These are phyloP conservation scores for Macrotrachela quadricornifera DNA, from an alignment of 1,140 invertebrate genomes.

Conservation along the genomic window DNA sequence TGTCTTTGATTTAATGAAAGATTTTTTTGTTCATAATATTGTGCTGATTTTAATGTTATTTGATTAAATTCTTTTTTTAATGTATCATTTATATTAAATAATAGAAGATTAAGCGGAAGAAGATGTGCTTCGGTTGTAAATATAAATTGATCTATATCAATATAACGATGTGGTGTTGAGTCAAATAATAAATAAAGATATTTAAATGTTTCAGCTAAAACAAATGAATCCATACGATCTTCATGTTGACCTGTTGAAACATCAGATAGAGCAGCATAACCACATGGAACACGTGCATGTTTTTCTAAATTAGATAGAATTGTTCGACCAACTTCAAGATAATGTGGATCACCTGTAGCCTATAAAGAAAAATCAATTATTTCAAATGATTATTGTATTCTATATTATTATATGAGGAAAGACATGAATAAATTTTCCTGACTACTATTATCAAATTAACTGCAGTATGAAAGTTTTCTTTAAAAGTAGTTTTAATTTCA, in stretches of 20 bases:
- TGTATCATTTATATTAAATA: too few species aligned
- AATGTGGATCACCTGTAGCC: slow-evolving; percentile 81
- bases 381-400: too few species aligned
- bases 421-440: too few species aligned
- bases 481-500: too few species aligned
- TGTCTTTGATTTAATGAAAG: too few species aligned
- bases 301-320: slow-evolving; percentile 72
- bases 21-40: too few species aligned
- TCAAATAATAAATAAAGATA: slow-evolving; percentile 84
- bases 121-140: slow-evolving; percentile 93
- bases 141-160: slow-evolving; percentile 84
- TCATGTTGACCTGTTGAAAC: slow-evolving; percentile 68
- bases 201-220: slow-evolving; percentile 89
- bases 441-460: too few species aligned
- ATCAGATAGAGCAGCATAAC: slow-evolving; percentile 84
- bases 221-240: slow-evolving; percentile 92
- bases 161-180: slow-evolving; percentile 57
- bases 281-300: slow-evolving; percentile 70
- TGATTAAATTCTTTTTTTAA: too few species aligned
- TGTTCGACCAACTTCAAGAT: slow-evolving; percentile 70
- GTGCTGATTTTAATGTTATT: too few species aligned
- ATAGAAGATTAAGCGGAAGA: slow-evolving; percentile 37
- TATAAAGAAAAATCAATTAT: slow-evolving; percentile 18
- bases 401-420: too few species aligned
- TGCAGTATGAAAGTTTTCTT: too few species aligned